Conservation (phyloP, 2,888 invertebrate species). For the Rotaria macrura region DNA sequence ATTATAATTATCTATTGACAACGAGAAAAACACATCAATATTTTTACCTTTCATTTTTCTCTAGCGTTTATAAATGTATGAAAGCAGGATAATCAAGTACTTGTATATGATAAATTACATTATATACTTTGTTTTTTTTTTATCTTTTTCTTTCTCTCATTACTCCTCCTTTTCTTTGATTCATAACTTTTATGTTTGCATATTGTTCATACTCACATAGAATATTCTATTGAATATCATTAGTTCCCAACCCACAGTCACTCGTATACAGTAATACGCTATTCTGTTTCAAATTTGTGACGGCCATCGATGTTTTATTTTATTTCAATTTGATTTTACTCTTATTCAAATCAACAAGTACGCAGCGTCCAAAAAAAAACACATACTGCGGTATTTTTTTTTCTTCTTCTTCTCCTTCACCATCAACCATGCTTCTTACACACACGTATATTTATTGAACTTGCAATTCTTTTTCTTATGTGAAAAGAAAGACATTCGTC, state of each 20-base stretch:
- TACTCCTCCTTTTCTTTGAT: neutral
- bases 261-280: neutral
- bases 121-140: neutral
- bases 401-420: neutral
- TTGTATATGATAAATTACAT: too few species aligned
- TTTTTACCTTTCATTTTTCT: neutral
- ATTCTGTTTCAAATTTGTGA: neutral
- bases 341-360: neutral
- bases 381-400: neutral
- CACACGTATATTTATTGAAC: neutral
- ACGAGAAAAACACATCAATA: neutral
- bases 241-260: neutral
- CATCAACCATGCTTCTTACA: neutral
- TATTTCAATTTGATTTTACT: neutral
- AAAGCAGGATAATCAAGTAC: too few species aligned
- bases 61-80: neutral
- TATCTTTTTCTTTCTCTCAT: neutral
- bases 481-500: neutral
- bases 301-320: neutral
- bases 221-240: neutral
- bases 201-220: neutral
- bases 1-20: too few species aligned
- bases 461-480: neutral
- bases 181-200: neutral
- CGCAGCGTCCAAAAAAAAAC: neutral